Percentiles rank a stretch among this genome's conserved stretches.
These are phyloP conservation scores for Drosophila tropicalis DNA, from an alignment of 1,140 invertebrate genomes.

Conservation along the genomic window DNA sequence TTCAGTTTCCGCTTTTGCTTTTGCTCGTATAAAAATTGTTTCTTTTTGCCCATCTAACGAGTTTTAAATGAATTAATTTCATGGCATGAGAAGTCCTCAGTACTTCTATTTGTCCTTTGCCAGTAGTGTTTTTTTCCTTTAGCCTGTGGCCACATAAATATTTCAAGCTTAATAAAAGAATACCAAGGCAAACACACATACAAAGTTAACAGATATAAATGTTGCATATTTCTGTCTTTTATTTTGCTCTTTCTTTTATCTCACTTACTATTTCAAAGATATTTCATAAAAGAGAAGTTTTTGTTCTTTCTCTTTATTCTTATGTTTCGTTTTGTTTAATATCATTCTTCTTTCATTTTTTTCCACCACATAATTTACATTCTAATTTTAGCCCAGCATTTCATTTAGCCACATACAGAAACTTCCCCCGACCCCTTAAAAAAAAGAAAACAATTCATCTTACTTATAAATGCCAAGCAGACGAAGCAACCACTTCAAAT, in stretches of 20 bases:
- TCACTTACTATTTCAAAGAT: neutral
- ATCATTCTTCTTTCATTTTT: slow-evolving; percentile 25
- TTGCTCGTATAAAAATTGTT: slow-evolving; percentile 29
- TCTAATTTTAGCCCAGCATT: slow-evolving; percentile 60
- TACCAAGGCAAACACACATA: neutral
- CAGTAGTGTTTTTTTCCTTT: slow-evolving; percentile 31
- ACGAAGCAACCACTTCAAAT: slow-evolving; percentile 54
- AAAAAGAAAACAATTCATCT: slow-evolving; percentile 67
- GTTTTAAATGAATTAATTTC: slow-evolving; percentile 80
- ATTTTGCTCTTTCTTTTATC: neutral
- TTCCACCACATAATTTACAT: slow-evolving; percentile 69
- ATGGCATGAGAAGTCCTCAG: slow-evolving; percentile 17
- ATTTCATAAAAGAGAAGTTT: neutral
- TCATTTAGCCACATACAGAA: slow-evolving; percentile 25
- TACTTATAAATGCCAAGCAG: slow-evolving; percentile 66
- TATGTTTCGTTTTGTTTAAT: neutral
- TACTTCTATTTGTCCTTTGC: slow-evolving; percentile 18
- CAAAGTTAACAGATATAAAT: slow-evolving; percentile 11
- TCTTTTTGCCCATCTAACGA: slow-evolving; percentile 59
- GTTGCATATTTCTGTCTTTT: slow-evolving; percentile 4
- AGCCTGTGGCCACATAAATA: slow-evolving; percentile 8
- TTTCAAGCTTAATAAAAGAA: slow-evolving; percentile 18
- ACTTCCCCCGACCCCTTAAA: no score
- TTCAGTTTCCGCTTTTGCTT: slow-evolving; percentile 45
- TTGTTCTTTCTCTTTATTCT: neutral